A percentile compares a stretch with the other conserved stretches of the same genome.
These are phyloP conservation scores for Ecdyonurus torrentis DNA, from an alignment of 2,888 invertebrate species.

Conservation along the genomic window DNA sequence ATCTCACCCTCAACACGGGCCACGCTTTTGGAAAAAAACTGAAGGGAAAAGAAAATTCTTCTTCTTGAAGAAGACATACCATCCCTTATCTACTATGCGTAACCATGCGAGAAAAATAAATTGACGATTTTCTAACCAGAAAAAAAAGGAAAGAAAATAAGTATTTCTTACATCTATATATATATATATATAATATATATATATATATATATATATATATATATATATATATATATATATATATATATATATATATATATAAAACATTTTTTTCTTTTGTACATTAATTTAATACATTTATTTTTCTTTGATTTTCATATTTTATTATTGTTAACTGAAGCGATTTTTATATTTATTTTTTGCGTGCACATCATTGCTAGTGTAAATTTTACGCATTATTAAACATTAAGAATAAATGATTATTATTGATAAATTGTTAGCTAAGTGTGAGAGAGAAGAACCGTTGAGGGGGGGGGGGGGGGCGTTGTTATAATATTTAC, in stretches of 20 bases:
- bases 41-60: neutral
- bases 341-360: too few species aligned
- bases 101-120: conserved; percentile 1
- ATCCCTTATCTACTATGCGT: neutral
- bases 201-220: neutral
- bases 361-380: too few species aligned
- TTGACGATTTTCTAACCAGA: conserved; percentile 1
- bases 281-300: neutral
- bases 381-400: too few species aligned
- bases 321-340: too few species aligned
- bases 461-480: too few species aligned
- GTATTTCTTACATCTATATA: neutral
- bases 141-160: too few species aligned
- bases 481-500: too few species aligned
- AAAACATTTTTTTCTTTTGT: neutral
- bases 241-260: neutral
- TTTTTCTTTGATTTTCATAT: neutral
- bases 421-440: too few species aligned
- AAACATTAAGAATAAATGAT: too few species aligned
- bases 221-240: neutral
- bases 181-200: neutral
- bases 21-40: neutral
- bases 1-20: neutral
- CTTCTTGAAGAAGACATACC: neutral
- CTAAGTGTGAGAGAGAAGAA: too few species aligned